Percentiles rank a stretch among this genome's conserved stretches.
Conservation (phyloP, 2,113 vertebrate species). For the Plotosus lineatus region DNA sequence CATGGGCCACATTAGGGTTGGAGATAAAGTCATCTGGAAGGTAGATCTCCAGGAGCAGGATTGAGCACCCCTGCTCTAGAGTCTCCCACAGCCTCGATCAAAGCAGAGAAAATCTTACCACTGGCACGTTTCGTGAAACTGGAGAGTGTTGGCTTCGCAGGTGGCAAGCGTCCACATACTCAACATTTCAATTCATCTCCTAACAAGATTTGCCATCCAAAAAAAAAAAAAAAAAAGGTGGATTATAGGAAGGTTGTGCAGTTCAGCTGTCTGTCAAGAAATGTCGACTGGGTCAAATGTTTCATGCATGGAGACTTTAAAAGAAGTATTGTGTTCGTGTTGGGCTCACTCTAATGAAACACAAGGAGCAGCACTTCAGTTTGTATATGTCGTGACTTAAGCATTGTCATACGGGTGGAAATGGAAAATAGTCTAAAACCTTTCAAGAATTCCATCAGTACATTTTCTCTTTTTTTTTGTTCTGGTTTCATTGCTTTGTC, state of each 20-base stretch:
- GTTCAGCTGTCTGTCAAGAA: slow-evolving; percentile 10
- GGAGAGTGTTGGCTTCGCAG: slow-evolving; percentile 61
- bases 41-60: too few relatives aligned
- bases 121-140: slow-evolving; percentile 58
- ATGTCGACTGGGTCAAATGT: slow-evolving; percentile 1
- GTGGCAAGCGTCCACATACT: slow-evolving; percentile 27
- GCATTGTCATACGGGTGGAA: not conserved
- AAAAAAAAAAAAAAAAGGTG: slow-evolving; percentile 23
- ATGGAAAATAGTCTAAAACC: not conserved
- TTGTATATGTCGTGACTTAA: not conserved
- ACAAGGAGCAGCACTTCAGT: not conserved
- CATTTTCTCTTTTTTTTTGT: not conserved
- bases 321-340: slow-evolving; percentile 21
- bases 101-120: slow-evolving; percentile 19
- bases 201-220: slow-evolving; percentile 7
- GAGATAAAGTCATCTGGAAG: too few relatives aligned
- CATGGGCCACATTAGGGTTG: too few relatives aligned
- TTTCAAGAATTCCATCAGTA: not conserved
- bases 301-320: slow-evolving; percentile 24
- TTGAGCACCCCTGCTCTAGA: too few relatives aligned
- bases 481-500: not conserved
- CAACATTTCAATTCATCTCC: not conserved
- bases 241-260: slow-evolving; percentile 17
- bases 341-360: slow-evolving; percentile 1
- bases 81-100: slow-evolving; percentile 48